Conservation (phyloP, 2,113 vertebrate genomes). For the Argyrosomus japonicus region DNA sequence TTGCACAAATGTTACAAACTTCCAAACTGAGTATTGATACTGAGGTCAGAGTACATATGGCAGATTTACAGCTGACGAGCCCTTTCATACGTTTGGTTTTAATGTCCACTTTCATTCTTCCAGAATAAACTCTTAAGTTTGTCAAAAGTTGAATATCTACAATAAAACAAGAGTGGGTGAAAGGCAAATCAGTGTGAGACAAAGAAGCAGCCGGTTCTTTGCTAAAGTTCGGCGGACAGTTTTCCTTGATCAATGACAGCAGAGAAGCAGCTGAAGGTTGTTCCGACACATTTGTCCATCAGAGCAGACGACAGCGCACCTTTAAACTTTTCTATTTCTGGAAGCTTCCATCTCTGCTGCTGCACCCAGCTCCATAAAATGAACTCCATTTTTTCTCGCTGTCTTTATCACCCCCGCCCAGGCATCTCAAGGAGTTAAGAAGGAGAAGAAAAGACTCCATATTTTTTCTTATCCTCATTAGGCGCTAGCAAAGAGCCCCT, state of each 20-base stretch:
- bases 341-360: slow-evolving; percentile 37
- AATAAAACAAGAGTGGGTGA: neutral
- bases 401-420: slow-evolving; percentile 68
- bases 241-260: slow-evolving; percentile 29
- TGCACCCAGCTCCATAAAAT: slow-evolving; percentile 51
- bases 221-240: neutral
- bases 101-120: too few relatives aligned
- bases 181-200: slow-evolving; percentile 10
- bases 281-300: slow-evolving; percentile 46
- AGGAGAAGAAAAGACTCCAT: slow-evolving; percentile 63
- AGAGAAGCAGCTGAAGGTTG: slow-evolving; percentile 18
- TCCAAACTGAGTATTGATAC: too few relatives aligned
- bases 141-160: neutral
- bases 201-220: neutral
- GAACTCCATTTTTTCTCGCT: slow-evolving; percentile 47
- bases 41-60: too few relatives aligned
- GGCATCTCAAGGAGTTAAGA: slow-evolving; percentile 61
- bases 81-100: too few relatives aligned
- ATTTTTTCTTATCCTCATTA: slow-evolving; percentile 78
- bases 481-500: slow-evolving; percentile 40
- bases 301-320: slow-evolving; percentile 13
- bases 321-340: slow-evolving; percentile 60
- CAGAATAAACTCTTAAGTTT: too few relatives aligned
- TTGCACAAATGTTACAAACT: too few relatives aligned
- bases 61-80: too few relatives aligned